Base-by-base conservation (phyloP, 2,113 vertebrate genomes). In the Myrmecobius fasciatus region DNA sequence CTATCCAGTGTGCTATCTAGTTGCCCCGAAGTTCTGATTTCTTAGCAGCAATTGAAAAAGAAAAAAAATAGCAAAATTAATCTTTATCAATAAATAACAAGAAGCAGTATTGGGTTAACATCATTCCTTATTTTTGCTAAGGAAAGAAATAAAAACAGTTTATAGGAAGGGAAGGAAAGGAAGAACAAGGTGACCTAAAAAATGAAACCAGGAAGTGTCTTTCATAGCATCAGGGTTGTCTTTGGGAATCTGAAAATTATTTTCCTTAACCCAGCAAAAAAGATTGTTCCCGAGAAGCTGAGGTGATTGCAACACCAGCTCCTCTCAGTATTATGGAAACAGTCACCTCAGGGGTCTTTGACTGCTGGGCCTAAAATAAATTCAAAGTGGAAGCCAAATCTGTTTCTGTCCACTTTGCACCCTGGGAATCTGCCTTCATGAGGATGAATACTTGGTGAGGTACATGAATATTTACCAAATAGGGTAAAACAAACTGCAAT, bases 41-140 rank as follows among this genome's bases (percentile, higher is more conserved):
- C 36, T 5, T 75, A 75, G 31, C 20, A 48, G 4, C 51, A 17
- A 3, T 54, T 17, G 83, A 95, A 92, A 25, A 51, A 91, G 17
- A 25, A 54, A 95, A 93, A 90, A 97, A 93, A 56, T 94, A 60
- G 91, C 8, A 36, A 53, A 93, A 95, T 94, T 56, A 53, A 56
- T 95, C 46, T 94, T 52, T 52, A 31, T 92, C 51, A 54, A 54
- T 31, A 95, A 94, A 92, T 89, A 31, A n/a, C 31, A 92, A 90
- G 60, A 96, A 7, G 53, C 3, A 94, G 52, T 3, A 89, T 43
- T 46, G 67, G 92, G 49, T 31, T 52, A 93, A 75, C 48, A 90
- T 89, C 92, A 36, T 14, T 91, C 91, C 94, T 94, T 91, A 36
- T 54, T 95, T 93, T 52, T 75, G 46, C 92, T 95, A 94, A 90